Base-by-base conservation (phyloP, 2,888 invertebrate species). In the Rutpela maculata region DNA sequence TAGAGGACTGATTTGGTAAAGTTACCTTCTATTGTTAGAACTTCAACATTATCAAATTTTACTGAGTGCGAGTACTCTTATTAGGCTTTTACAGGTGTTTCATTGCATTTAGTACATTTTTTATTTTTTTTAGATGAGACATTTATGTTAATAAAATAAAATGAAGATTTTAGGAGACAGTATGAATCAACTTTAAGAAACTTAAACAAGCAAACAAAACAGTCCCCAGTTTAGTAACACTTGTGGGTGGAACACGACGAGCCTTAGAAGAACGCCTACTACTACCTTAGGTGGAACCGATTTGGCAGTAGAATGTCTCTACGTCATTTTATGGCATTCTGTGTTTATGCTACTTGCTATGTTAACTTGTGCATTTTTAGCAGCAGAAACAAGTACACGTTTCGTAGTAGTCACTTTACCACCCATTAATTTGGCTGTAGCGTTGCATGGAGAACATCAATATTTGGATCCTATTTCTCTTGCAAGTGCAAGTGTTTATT, bases 141-240 rank as follows among this genome's bases (percentile, higher is more conserved):
- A 15, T 83, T 88, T 76, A 86, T 90, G 60, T 89, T 92, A 31
- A 81, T 91, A 26, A 82, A 86, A 31, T 91, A 92, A 83, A 92
- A 91, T 77, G 88, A 90, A 80, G 86, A 90, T 78, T 91, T 91
- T 15, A 88, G 90, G 31, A 80, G 84, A 4, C 91, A 91, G 78
- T 92, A 92, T 79, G 88, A 91, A 77, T 86, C 88, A 57, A 92
- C 92, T 0, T 86, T 92, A 55, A 83, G 89, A 22, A 92, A 91
- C 83, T 77, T 92, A 10, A 88, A 22, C 90, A 91, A 85, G 91
- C 93, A 56, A 92, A 92, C 80, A 86, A 88, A 73, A 92, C 92
- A 0, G 90, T 92, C 69, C 88, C 90, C 78, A 87, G 86, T 72
- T 78, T 90, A 26, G 87, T 89, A 1, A 79, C 80, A 35, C 76